These are phyloP conservation scores for Stenodema calcarata DNA, from an alignment of 2,888 invertebrate species.

Conservation along the genomic window DNA sequence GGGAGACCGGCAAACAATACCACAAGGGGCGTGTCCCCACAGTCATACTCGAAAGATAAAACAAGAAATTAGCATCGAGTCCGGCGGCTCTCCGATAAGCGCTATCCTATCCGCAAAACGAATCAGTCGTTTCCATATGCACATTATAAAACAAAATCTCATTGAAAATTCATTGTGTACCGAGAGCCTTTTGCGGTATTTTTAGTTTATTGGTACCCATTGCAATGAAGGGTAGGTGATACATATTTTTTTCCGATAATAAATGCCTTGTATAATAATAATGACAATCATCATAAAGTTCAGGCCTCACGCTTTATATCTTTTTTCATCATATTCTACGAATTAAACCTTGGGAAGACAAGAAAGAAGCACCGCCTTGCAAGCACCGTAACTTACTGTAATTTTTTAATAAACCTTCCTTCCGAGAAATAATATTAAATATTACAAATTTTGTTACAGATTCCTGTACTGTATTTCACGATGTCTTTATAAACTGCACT, in stretches of 20 bases:
- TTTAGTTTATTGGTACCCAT: background rate
- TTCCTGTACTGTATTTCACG: too few relatives aligned
- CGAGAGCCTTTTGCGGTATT: background rate
- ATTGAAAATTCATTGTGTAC: background rate
- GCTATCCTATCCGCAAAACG: background rate
- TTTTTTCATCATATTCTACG: too few relatives aligned
- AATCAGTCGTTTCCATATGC: background rate
- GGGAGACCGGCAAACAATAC: background rate
- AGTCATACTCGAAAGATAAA: background rate
- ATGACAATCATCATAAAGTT: background rate
- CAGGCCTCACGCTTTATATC: background rate
- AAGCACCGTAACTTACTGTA: too few relatives aligned
- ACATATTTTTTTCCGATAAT: background rate
- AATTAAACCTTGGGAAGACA: too few relatives aligned
- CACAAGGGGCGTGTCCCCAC: background rate
- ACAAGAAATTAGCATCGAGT: background rate
- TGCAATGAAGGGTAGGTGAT: background rate
- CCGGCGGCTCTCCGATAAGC: background rate
- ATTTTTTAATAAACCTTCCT: too few relatives aligned
- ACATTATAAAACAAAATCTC: background rate
- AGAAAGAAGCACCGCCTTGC: too few relatives aligned
- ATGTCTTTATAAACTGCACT: too few relatives aligned
- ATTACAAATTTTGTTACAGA: too few relatives aligned
- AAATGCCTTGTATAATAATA: background rate
- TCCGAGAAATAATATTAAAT: too few relatives aligned